Evolutionary conservation across 2,888 invertebrate species (phyloP).

Genomic region (Hypselothyrea guttata): DNA sequence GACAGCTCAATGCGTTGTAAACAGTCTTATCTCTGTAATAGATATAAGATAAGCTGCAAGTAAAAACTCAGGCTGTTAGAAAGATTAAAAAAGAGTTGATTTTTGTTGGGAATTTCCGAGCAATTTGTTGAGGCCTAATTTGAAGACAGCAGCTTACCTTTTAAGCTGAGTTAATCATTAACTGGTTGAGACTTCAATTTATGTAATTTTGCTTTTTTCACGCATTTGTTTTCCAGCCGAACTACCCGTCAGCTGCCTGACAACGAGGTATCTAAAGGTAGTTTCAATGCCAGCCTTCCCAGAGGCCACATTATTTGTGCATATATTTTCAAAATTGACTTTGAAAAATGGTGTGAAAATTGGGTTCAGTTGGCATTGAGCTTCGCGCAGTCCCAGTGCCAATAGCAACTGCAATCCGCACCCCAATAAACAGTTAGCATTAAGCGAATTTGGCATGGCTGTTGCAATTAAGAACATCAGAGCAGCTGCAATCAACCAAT

Average conservation of each 20-base stretch:
- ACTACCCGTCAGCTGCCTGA: constrained; percentile 9
- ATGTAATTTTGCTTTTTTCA: no score
- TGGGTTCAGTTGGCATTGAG: constrained; percentile 12
- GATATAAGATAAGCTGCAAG: constrained; percentile 29
- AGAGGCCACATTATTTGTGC: constrained; percentile 63
- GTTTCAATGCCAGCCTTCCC: constrained; percentile 43
- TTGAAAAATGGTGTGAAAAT: constrained; percentile 69
- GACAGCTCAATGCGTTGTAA: constrained; percentile 35
- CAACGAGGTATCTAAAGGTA: neutral
- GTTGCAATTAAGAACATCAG: constrained; percentile 58
- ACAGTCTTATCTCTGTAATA: constrained; percentile 30
- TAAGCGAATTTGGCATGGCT: constrained; percentile 46
- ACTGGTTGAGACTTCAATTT: no score
- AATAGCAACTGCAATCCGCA: neutral
- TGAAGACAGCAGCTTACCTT: no score
- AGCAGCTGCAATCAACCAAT: constrained; percentile 69
- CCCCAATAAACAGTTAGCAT: constrained; percentile 20
- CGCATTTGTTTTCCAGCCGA: no score
- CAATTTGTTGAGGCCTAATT: constrained; percentile 4
- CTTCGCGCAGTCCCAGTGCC: neutral
- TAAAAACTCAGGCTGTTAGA: constrained; percentile 8
- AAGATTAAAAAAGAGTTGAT: constrained; percentile 20
- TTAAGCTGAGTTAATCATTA: no score
- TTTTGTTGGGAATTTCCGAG: constrained; percentile 14
- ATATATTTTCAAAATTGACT: constrained; percentile 46